A percentile compares a stretch with the other conserved stretches of the same genome.
phyloP scores from a whole-genome alignment of 2,113 vertebrate species.

The Protobothrops mucrosquamatus region DNA sequence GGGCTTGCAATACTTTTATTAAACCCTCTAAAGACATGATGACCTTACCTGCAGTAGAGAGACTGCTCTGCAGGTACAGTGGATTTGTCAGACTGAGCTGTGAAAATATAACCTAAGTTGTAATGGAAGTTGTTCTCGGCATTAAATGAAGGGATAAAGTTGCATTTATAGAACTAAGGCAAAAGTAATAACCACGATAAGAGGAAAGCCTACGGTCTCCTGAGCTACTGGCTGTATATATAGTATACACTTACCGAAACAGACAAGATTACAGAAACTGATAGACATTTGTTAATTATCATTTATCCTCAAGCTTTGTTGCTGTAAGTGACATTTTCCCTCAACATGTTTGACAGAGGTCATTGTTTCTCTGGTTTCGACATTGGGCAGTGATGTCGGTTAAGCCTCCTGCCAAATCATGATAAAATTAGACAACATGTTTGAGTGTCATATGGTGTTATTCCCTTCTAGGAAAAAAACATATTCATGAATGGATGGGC shows the following conservation, averaged over 20 bases:
- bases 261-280: slow-evolving; percentile 14
- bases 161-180: background rate
- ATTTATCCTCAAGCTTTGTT: slow-evolving; percentile 29
- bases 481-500: slow-evolving; percentile 3
- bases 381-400: background rate
- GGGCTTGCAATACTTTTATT: background rate
- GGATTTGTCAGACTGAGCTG: background rate
- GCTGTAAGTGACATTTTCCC: background rate
- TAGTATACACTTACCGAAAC: background rate
- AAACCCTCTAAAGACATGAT: background rate
- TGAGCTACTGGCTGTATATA: slow-evolving; percentile 4
- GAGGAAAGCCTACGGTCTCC: background rate
- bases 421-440: slow-evolving; percentile 32
- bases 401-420: slow-evolving; percentile 30
- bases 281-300: slow-evolving; percentile 42
- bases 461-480: background rate
- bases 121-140: background rate
- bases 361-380: slow-evolving; percentile 13
- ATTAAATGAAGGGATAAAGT: slow-evolving; percentile 25
- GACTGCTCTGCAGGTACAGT: background rate
- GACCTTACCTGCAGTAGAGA: background rate
- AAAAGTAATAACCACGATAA: background rate
- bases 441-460: slow-evolving; percentile 7
- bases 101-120: background rate
- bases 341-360: slow-evolving; percentile 28